Conservation (phyloP, 2,888 invertebrate species). For the Ichneumon xanthorius region DNA sequence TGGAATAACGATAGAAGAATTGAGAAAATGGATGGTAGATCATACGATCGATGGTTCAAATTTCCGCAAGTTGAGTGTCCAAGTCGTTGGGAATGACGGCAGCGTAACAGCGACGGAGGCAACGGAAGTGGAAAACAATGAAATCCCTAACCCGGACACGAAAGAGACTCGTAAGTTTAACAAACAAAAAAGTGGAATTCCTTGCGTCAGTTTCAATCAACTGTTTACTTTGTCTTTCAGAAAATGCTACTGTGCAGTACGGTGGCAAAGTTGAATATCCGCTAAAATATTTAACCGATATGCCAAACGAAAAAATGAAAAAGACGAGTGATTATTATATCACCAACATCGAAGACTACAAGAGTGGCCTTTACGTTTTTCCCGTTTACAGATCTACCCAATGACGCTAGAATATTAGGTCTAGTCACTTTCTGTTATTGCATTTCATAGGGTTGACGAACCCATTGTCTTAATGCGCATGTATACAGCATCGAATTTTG, state of each 20-base stretch:
- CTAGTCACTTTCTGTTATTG: slow-evolving; percentile 38
- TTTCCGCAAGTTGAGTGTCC: slow-evolving; percentile 79
- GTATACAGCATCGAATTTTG: slow-evolving; percentile 23
- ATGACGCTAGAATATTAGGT: slow-evolving; percentile 51
- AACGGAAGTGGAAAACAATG: neutral
- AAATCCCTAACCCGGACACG: slow-evolving; percentile 14
- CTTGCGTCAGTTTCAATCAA: neutral
- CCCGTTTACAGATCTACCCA: slow-evolving; percentile 67
- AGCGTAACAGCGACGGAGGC: slow-evolving; percentile 25
- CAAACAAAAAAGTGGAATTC: neutral
- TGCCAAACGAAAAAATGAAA: slow-evolving; percentile 63
- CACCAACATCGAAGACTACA: slow-evolving; percentile 75
- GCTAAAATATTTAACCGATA: slow-evolving; percentile 73
- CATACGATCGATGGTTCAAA: slow-evolving; percentile 76
- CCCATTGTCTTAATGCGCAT: slow-evolving; percentile 12
- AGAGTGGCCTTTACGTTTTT: slow-evolving; percentile 72
- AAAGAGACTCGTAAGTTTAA: slow-evolving; percentile 41
- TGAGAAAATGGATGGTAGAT: slow-evolving; percentile 76
- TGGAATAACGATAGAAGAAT: slow-evolving; percentile 82
- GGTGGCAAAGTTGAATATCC: slow-evolving; percentile 66
- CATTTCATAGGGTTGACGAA: slow-evolving; percentile 29
- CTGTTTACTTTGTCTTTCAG: slow-evolving; percentile 59
- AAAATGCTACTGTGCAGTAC: slow-evolving; percentile 40
- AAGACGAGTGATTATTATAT: slow-evolving; percentile 71
- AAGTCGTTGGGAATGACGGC: slow-evolving; percentile 76